Evolutionary conservation across 2,888 invertebrate genomes (phyloP), one percentile per base, ranked within the genome.

Genomic region (Spodoptera littoralis): DNA sequence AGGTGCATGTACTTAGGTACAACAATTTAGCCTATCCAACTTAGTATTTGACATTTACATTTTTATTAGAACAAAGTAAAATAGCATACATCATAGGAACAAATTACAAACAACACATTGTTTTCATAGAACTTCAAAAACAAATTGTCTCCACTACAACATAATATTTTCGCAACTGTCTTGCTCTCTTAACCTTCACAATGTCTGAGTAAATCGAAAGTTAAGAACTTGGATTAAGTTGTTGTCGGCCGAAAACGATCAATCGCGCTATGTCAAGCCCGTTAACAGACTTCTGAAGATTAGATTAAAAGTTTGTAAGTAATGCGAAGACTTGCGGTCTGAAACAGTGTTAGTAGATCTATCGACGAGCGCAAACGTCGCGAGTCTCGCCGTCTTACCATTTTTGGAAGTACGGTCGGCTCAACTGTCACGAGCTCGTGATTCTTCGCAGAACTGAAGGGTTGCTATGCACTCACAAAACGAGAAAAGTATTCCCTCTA

Each of bases 391-490:
- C 45, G 62, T 63, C 70, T 76, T 57, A 45, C 79, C 79, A 72
- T 79, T 58, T 79, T 72, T 56, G 77, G 77, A 70, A 54, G 59
- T 5, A 27, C 53, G 51, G 73, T 51, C 65, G 58, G 59, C 70
- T 69, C 76, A 63, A 66, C 75, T 70, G 77, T 71, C 73, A 66
- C 57, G 57, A 57, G 66, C 44, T 70, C 66, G 71, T 65, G 76
- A 77, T 80, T 81, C 83, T 88, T 85, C 86, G 82, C 64, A 79
- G 85, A 87, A 88, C 69, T 60, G 61, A 74, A 62, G 69, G 67
- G 60, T 64, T 27, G 68, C 66, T 65, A 71, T 69, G 71, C 52
- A 64, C 63, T 9, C 52, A 57, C 73, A 65, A 69, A 73, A 58
- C 70, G 55, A 72, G 65, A 73, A 68, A 70, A 71, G 24, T 46